phyloP scores from a whole-genome alignment of 1,140 invertebrate genomes.

The Psix sp. region DNA sequence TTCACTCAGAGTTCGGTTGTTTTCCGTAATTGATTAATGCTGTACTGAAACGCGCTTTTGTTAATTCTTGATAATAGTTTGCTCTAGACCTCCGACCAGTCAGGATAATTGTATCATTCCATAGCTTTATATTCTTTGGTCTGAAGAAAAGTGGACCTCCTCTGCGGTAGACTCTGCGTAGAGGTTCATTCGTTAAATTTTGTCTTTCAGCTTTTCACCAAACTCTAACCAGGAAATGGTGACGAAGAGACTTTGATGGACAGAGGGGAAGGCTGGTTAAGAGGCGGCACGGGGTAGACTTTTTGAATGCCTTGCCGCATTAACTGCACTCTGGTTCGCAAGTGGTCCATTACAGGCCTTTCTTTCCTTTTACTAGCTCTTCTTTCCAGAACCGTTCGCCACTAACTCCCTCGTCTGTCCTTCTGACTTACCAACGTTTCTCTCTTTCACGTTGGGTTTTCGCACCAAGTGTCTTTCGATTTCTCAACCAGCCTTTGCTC shows the following conservation, averaged over 20 bases:
- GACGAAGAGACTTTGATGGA: slow-evolving; percentile 38
- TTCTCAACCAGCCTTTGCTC: slow-evolving; percentile 49
- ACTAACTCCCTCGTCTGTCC: slow-evolving; percentile 8
- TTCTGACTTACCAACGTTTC: slow-evolving; percentile 1
- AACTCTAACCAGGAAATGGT: slow-evolving; percentile 34
- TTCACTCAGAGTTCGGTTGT: too few relatives aligned
- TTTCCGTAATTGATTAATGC: neutral
- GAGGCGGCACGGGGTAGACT: slow-evolving; percentile 40
- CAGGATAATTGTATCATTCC: slow-evolving; percentile 9
- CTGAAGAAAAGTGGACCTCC: too few relatives aligned
- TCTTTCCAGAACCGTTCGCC: slow-evolving; percentile 29
- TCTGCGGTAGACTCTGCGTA: too few relatives aligned
- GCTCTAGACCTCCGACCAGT: neutral
- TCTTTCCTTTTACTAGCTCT: slow-evolving; percentile 59
- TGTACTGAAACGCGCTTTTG: slow-evolving; percentile 4
- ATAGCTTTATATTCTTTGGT: too few relatives aligned
- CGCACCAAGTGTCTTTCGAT: slow-evolving; percentile 39
- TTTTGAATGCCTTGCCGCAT: slow-evolving; percentile 64
- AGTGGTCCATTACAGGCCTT: slow-evolving; percentile 68
- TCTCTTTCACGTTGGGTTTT: slow-evolving; percentile 38
- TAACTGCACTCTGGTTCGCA: slow-evolving; percentile 66
- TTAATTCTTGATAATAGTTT: slow-evolving; percentile 17
- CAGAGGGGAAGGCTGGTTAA: slow-evolving; percentile 5
- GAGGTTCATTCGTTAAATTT: slow-evolving; percentile 31
- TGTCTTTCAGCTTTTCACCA: slow-evolving; percentile 30